Conservation (phyloP, 2,888 invertebrate genomes). For the Lamellibrachia satsuma region DNA sequence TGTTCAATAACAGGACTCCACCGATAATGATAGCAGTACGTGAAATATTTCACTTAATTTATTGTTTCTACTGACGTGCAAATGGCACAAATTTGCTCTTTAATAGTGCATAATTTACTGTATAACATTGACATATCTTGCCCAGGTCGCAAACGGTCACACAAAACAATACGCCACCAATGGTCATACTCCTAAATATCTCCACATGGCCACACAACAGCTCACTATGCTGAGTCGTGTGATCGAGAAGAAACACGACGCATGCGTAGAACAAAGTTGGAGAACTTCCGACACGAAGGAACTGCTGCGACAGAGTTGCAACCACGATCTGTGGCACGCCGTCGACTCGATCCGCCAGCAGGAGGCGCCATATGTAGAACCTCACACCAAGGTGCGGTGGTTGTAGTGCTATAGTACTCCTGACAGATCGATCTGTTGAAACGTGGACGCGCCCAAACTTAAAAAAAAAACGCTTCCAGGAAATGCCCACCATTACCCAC, state of each 20-base stretch:
- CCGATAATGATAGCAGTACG: too few relatives aligned
- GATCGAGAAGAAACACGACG: background rate
- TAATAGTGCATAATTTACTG: too few relatives aligned
- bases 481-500: too few relatives aligned
- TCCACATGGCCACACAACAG: background rate
- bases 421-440: too few relatives aligned
- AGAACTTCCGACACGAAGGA: background rate
- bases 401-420: background rate
- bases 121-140: too few relatives aligned
- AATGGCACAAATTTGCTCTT: too few relatives aligned
- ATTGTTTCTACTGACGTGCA: too few relatives aligned
- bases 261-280: background rate
- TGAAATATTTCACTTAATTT: too few relatives aligned
- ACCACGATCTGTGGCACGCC: background rate
- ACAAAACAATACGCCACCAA: background rate
- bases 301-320: background rate
- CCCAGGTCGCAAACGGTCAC: too few relatives aligned
- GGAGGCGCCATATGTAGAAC: background rate
- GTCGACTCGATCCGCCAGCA: background rate
- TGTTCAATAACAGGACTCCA: too few relatives aligned
- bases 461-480: too few relatives aligned
- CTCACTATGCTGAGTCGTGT: background rate
- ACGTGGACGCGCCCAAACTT: too few relatives aligned
- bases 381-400: background rate
- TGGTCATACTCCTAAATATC: background rate